Conservation (phyloP, 2,888 invertebrate genomes). For the Spisula solida region DNA sequence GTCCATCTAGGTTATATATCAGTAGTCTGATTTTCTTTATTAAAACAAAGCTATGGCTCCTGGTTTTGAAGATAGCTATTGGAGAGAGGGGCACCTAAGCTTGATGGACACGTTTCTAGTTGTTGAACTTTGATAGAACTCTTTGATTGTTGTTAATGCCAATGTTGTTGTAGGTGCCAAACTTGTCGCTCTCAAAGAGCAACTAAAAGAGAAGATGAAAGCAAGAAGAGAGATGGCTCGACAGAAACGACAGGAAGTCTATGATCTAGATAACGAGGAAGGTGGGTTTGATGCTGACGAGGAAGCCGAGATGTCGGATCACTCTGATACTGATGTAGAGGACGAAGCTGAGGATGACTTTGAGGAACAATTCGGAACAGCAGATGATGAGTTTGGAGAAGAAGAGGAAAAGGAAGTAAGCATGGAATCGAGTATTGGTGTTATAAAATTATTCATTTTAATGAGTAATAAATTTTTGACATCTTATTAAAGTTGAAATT, state of each 20-base stretch:
- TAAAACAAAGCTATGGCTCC: too few relatives aligned
- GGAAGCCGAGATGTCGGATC: conserved; percentile 87
- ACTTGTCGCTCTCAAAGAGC: conserved; percentile 91
- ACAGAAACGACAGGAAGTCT: conserved; percentile 90
- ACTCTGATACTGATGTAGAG: conserved; percentile 86
- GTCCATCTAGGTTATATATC: too few relatives aligned
- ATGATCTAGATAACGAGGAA: conserved; percentile 86
- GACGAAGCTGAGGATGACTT: conserved; percentile 81
- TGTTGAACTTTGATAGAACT: too few relatives aligned
- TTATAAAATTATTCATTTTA: too few relatives aligned
- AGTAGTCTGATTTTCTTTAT: too few relatives aligned
- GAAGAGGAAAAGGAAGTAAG: conserved; percentile 46
- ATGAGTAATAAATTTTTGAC: too few relatives aligned
- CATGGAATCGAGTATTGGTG: background rate
- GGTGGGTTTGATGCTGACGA: conserved; percentile 81
- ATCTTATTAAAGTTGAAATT: too few relatives aligned
- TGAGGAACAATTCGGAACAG: conserved; percentile 68
- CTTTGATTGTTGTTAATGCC: conserved; percentile 86
- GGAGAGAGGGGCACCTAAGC: too few relatives aligned
- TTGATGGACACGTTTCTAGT: too few relatives aligned
- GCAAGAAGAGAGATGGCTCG: conserved; percentile 92
- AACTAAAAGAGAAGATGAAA: conserved; percentile 92
- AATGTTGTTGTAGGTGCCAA: conserved; percentile 91
- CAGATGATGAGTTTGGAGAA: conserved; percentile 56
- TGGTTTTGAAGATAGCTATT: too few relatives aligned